Evolutionary conservation across 2,797 vertebrate genomes (phyloP), one percentile per base, ranked within the genome.

Genomic region (Malurus leucopterus): DNA sequence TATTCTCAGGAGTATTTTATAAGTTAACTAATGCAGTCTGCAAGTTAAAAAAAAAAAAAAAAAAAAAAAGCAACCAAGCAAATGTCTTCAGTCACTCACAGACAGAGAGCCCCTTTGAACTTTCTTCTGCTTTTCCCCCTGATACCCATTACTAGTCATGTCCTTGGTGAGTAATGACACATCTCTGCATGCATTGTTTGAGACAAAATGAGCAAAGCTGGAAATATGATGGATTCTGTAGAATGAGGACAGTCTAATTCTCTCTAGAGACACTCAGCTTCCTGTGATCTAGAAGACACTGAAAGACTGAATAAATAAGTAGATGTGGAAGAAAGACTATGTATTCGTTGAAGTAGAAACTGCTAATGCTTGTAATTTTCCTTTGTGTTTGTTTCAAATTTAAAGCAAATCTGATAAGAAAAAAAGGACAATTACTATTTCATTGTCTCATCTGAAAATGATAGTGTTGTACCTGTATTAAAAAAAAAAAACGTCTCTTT

Each of bases 121-220:
- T 91, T 84, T 61, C 19, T 89, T 88, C 64, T 55, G 40, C 47
- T 51, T 71, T 70, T 76, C 57, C 47, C 40, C 54, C 41, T 21
- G 65, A 90, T 86, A 86, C 82, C 76, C 74, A 91, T 1, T 2
- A 74, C 51, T 47, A 88, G 80, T 46, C 18, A 11, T 47, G 63
- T 90, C 84, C 73, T 88, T 91, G 82, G 70, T 93, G 88, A 96
- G 79, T 85, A 91, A 95, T 88, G 69, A 89, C 84, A 89, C 71
- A 69, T 78, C 63, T 27, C n/a, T 18, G 53, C 34, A 82, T 1
- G 17, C 30, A 41, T n/a, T 78, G 64, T 87, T 87, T 90, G 86
- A 94, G 84, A 85, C 44, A 89, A 93, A 96, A 90, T 74, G 65
- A 96, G 54, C 57, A 88, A 96, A 94, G 57, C 62, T 91, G 78